These are phyloP conservation scores for Oreohelix idahoensis DNA, from an alignment of 1,140 invertebrate genomes.

Conservation along the genomic window DNA sequence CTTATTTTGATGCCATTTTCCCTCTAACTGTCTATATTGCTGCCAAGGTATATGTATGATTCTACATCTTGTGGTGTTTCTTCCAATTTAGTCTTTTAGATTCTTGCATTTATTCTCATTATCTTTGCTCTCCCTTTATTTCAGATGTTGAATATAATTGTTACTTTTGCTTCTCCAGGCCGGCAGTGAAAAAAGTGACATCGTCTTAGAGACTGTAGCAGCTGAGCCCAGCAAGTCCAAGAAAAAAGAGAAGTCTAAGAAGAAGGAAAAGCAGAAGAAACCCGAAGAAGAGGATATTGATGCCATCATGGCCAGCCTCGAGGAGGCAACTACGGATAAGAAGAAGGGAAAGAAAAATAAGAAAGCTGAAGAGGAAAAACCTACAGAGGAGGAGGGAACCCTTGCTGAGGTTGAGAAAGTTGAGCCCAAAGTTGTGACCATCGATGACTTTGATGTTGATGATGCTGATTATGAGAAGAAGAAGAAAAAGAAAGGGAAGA, in stretches of 20 bases:
- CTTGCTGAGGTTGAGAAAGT: constrained; percentile 55
- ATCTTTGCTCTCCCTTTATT: no score
- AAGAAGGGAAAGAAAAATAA: constrained; percentile 66
- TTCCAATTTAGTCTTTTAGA: no score
- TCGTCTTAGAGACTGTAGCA: constrained; percentile 32
- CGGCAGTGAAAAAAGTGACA: not conserved
- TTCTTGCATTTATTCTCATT: no score
- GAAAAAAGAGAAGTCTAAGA: constrained; percentile 59
- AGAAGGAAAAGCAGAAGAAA: constrained; percentile 72
- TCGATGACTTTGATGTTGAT: constrained; percentile 57
- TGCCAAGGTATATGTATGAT: no score
- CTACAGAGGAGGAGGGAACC: constrained; percentile 41
- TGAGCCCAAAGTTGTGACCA: constrained; percentile 57
- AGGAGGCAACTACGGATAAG: constrained; percentile 52
- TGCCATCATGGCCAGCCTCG: constrained; percentile 81
- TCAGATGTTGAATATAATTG: no score
- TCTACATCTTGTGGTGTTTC: no score
- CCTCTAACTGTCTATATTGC: no score
- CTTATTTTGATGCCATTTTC: no score
- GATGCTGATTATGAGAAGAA: constrained; percentile 58
- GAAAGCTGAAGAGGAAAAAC: constrained; percentile 64
- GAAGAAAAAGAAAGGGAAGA: constrained; percentile 71
- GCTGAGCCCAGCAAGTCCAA: constrained; percentile 49
- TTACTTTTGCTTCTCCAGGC: not conserved
- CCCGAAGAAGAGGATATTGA: constrained; percentile 89